phyloP scores from a whole-genome alignment of 2,888 invertebrate species.

The Pyrgus malvae region DNA sequence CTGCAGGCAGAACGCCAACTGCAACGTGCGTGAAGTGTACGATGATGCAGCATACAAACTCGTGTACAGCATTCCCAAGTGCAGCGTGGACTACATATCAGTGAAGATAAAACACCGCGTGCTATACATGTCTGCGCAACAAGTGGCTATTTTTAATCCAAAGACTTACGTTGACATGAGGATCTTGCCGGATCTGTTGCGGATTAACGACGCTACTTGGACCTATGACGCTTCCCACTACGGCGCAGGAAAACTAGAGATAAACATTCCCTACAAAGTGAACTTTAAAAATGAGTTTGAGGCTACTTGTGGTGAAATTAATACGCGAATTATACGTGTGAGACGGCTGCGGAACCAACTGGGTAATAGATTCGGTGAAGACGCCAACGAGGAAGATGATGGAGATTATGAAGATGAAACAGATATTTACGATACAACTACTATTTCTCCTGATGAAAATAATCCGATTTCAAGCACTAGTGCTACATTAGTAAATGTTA shows the following conservation, averaged over 20 bases:
- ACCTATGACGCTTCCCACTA: too few species aligned
- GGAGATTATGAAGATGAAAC: conserved; percentile 1
- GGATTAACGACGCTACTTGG: not conserved
- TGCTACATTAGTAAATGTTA: not conserved
- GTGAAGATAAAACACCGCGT: conserved; percentile 20
- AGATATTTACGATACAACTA: not conserved
- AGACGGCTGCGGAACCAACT: not conserved
- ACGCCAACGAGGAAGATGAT: not conserved
- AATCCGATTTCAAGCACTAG: not conserved
- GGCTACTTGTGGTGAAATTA: conserved; percentile 6
- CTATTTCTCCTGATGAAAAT: too few species aligned
- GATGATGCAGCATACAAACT: conserved; percentile 4
- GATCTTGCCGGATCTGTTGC: conserved; percentile 9
- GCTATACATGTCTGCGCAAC: conserved; percentile 13
- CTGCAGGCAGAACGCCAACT: conserved; percentile 7
- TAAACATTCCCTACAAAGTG: conserved; percentile 11
- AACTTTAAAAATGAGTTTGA: not conserved
- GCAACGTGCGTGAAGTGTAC: conserved; percentile 7
- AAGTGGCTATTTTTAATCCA: not conserved
- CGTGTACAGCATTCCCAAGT: conserved; percentile 4
- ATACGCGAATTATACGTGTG: not conserved
- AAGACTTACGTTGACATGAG: conserved; percentile 12
- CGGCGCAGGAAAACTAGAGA: not conserved
- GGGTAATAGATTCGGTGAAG: conserved; percentile 1
- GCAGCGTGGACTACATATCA: conserved; percentile 9